Base-by-base conservation (phyloP, 2,888 invertebrate genomes). In the Cosmia pyralina region DNA sequence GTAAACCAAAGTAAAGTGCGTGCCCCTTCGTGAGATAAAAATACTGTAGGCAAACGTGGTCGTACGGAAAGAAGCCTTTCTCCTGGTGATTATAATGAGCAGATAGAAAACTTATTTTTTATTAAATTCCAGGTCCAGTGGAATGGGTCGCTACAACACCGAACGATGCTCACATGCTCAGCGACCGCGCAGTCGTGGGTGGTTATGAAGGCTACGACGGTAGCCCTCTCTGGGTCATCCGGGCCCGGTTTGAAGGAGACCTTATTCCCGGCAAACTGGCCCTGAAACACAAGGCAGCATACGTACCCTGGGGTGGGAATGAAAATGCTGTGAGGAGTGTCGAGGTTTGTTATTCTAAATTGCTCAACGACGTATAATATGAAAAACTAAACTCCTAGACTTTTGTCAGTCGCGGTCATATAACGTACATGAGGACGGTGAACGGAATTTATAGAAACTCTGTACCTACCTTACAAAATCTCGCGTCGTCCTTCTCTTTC, bases 201-300 rank as follows among this genome's bases (percentile, higher is more conserved):
- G 96, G 96, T 0, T 95, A 93, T 60, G 96, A 96, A 81, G 95
- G 93, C 0, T 84, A 94, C 53, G 96, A 96, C 53, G 91, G 93
- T 2, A 96, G 95, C 75, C 96, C 96, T 0, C 89, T 96, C 6
- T 96, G 96, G 95, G 92, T 95, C 1, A 96, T 96, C 78, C 87
- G 96, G 44, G 91, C 94, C 0, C 88, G 88, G 52, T 91, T 89
- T 65, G 90, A 95, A 77, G 93, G 94, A 2, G 96, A 96, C 71
- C 63, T 96, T 22, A 91, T 96, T 15, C 96, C 96, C 2, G 96
- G 96, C 13, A 96, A 96, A 82, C 86, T 96, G 48, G 93, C 96
- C 3, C 82, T 93, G 38, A 94, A 95, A 77, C 96, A 96, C 71
- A 89, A 87, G 15, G 75, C 90, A 8, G 96, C 96, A 0, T 96